Evolutionary conservation across 2,113 vertebrate species (phyloP).

Genomic region (Cryptotis parvus): DNA sequence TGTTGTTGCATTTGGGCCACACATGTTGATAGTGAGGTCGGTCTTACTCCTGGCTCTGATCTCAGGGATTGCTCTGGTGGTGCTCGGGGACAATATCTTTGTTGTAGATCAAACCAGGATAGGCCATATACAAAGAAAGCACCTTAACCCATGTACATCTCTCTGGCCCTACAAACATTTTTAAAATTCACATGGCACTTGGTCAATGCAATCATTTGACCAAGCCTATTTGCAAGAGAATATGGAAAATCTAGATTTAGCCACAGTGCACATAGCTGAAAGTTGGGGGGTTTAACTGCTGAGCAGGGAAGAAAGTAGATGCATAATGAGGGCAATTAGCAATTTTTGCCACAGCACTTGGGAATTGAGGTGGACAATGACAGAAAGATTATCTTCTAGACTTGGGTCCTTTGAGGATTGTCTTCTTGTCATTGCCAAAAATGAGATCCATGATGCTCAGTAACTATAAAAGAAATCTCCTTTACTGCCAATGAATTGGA

Average conservation of each 20-base stretch:
- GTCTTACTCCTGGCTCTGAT: too few species aligned
- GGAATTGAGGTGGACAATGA: conserved; percentile 30
- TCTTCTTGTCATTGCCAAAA: conserved; percentile 48
- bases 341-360: background rate
- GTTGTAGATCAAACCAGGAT: too few species aligned
- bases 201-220: background rate
- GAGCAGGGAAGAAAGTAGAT: background rate
- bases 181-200: background rate
- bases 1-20: too few species aligned
- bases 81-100: too few species aligned
- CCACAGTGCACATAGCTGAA: background rate
- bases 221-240: background rate
- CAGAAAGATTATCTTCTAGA: conserved; percentile 50
- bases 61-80: too few species aligned
- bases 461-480: background rate
- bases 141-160: too few species aligned
- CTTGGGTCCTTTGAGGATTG: conserved; percentile 42
- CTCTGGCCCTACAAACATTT: too few species aligned
- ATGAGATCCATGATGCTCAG: background rate
- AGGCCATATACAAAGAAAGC: too few species aligned
- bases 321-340: background rate
- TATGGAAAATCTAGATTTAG: background rate
- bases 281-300: background rate
- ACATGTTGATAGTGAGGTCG: too few species aligned
- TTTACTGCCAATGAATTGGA: conserved; percentile 18